Conservation (phyloP, 2,888 invertebrate genomes). For the Brenthis daphne region DNA sequence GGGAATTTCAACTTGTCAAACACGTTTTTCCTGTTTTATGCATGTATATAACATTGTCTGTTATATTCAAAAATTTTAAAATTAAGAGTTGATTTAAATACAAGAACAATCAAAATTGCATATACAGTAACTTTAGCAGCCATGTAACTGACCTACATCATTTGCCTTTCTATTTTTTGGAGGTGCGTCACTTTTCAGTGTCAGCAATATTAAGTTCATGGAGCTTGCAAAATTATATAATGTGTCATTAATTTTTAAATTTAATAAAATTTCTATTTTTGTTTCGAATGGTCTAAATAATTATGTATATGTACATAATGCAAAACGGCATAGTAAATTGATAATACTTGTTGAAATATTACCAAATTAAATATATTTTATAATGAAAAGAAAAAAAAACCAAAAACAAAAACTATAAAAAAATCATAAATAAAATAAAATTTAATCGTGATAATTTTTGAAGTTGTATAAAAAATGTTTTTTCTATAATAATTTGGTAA, state of each 20-base stretch:
- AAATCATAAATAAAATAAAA: too few relatives aligned
- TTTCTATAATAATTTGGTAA: neutral
- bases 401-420: too few relatives aligned
- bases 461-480: too few relatives aligned
- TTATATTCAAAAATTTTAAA: too few relatives aligned
- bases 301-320: too few relatives aligned
- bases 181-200: slow-evolving; percentile 8
- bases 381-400: too few relatives aligned
- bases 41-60: neutral
- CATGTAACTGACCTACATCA: slow-evolving; percentile 24
- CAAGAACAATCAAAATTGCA: neutral
- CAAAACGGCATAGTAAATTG: too few relatives aligned
- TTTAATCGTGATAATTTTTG: too few relatives aligned
- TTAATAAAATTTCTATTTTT: neutral
- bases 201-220: slow-evolving; percentile 10
- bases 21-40: slow-evolving; percentile 19
- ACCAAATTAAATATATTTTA: too few relatives aligned
- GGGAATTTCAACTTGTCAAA: slow-evolving; percentile 11
- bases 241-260: neutral
- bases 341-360: too few relatives aligned
- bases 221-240: slow-evolving; percentile 6
- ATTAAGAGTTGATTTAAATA: too few relatives aligned
- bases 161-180: slow-evolving; percentile 19
- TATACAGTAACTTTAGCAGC: slow-evolving; percentile 8
- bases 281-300: neutral